Base-by-base conservation (phyloP, 2,797 vertebrate species). In the Sus cebifrons region DNA sequence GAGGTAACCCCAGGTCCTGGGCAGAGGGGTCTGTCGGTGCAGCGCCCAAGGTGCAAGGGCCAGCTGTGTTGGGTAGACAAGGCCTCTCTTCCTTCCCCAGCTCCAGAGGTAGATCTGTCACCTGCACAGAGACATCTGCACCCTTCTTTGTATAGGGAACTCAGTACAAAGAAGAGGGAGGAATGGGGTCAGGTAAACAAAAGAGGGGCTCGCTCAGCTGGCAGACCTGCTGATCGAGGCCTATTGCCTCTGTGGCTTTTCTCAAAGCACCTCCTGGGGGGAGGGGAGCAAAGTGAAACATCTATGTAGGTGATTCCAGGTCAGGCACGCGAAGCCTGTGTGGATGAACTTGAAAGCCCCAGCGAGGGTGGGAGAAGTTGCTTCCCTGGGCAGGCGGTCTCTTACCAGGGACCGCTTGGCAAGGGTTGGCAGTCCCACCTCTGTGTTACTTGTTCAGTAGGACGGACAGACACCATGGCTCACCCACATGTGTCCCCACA, bases 1-100 rank as follows among this genome's bases (percentile, higher is more conserved):
- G 99, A 98, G 99, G 99, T 99, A 98, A 98, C 62, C 20, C 68
- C 17, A 2, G 29, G 54, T 56, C 84, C 7, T 27, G 56, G 89
- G 70, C 27, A 74, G 40, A 71, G 52, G 54, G 52, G 2, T 68
- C 21, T 91, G 21, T 83, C 74, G 3, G 11, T 16, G 29, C 23
- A 36, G 58, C 21, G 54, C 67, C 54, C 23, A 25, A 12, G 6
- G 18, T 3, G 9, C 83, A 29, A 32, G 52, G 27, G 70, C n/a
- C 27, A 36, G 36, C 36, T 36, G 36, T 36, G 36, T 36, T 36
- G 36, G 36, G 36, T 36, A 36, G 36, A 36, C 36, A 36, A 36
- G 36, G 36, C 36, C 36, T 36, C 2, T n/a, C 78, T 60, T 58
- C 13, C 62, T 29, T 60, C 2, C 8, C n/a, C 18, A 8, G 11